Percentiles rank a stretch among this genome's conserved stretches.
Evolutionary conservation across 2,113 vertebrate species (phyloP).

Genomic region (Vanacampus margaritifer): DNA sequence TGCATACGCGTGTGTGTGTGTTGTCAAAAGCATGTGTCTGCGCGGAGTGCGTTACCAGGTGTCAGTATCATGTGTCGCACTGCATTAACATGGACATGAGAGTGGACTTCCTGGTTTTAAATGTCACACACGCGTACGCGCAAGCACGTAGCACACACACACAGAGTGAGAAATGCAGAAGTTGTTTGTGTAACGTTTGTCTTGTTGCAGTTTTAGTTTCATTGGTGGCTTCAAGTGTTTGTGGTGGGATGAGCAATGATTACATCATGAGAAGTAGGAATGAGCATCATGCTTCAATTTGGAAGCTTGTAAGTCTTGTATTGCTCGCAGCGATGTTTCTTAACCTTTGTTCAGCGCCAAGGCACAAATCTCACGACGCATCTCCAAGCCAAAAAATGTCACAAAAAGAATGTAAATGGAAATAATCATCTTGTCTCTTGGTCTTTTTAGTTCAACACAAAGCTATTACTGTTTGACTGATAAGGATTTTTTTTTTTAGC

Average conservation of each 20-base stretch:
- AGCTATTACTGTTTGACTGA: neutral
- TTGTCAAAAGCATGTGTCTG: neutral
- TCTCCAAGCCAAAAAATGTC: too few relatives aligned
- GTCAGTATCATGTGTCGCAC: neutral
- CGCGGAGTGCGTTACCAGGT: constrained; percentile 4
- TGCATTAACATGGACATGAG: neutral
- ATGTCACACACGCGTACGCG: neutral
- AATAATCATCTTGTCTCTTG: neutral
- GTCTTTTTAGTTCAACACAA: neutral
- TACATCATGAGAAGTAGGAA: neutral
- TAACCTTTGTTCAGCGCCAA: neutral
- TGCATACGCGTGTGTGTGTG: neutral
- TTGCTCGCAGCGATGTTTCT: neutral
- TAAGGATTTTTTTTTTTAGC: too few relatives aligned
- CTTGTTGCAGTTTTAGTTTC: neutral
- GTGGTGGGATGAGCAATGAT: neutral
- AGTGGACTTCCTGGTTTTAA: neutral
- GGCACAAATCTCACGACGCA: neutral
- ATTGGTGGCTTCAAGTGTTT: neutral
- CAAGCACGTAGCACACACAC: neutral
- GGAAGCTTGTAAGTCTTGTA: neutral
- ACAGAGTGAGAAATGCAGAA: neutral
- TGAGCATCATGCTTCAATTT: neutral
- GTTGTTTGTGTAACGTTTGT: neutral
- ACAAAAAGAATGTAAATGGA: neutral